phyloP scores from a whole-genome alignment of 2,113 vertebrate genomes.

The Xyliphius kryptos region DNA sequence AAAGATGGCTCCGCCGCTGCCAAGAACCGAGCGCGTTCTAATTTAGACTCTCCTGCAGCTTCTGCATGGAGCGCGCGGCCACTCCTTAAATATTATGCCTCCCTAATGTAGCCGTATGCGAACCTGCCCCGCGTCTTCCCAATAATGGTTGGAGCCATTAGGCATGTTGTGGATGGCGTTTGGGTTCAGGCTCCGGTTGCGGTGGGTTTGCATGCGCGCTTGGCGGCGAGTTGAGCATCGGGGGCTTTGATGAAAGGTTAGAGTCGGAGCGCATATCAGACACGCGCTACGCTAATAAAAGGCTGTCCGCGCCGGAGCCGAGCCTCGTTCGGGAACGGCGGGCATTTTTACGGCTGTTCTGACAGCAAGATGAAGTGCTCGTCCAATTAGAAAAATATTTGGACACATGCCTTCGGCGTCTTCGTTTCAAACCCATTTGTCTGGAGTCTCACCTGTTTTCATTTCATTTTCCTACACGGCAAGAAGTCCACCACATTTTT shows the following conservation, averaged over 20 bases:
- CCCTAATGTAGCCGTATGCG: constrained; percentile 8
- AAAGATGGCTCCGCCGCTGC: constrained; percentile 36
- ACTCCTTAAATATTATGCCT: constrained; percentile 1
- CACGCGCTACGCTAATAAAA: constrained; percentile 64
- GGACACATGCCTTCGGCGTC: constrained; percentile 64
- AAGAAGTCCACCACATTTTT: neutral
- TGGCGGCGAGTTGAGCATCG: constrained; percentile 26
- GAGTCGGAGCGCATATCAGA: constrained; percentile 66
- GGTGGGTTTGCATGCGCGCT: constrained; percentile 45
- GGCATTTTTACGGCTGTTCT: constrained; percentile 66
- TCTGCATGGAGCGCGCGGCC: constrained; percentile 3
- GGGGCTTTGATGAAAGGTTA: constrained; percentile 67
- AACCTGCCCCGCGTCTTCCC: neutral
- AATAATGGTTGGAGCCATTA: too few species aligned
- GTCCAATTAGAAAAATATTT: constrained; percentile 79
- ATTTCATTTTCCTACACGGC: neutral
- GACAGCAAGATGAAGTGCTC: constrained; percentile 75
- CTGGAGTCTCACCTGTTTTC: too few species aligned
- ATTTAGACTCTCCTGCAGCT: constrained; percentile 18
- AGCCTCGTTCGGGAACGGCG: constrained; percentile 64
- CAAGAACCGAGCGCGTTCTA: constrained; percentile 4
- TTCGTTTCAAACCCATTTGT: constrained; percentile 59
- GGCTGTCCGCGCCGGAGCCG: constrained; percentile 57
- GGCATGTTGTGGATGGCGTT: too few species aligned
- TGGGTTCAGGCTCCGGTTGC: too few species aligned